Evolutionary conservation across 2,888 invertebrate species (phyloP).

Genomic region (Drosophila koepferae): DNA sequence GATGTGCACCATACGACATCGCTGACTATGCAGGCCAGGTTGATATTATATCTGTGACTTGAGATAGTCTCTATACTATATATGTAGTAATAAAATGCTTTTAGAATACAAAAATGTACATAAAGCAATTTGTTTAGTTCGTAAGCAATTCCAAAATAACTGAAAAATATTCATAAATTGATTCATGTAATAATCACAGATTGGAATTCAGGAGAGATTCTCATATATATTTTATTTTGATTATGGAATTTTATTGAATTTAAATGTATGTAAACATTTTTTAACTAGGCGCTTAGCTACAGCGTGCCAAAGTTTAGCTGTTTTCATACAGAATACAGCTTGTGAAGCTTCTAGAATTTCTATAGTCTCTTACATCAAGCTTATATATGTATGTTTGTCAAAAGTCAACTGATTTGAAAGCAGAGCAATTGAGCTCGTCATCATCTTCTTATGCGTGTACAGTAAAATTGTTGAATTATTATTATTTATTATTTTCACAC

Average conservation of each 20-base stretch:
- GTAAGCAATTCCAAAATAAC: too few species aligned
- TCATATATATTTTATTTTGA: too few species aligned
- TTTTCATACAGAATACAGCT: background rate
- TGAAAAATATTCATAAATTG: too few species aligned
- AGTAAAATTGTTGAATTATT: background rate
- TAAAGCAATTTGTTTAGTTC: too few species aligned
- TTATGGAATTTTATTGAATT: too few species aligned
- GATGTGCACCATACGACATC: slow-evolving; percentile 42
- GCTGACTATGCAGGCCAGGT: slow-evolving; percentile 1
- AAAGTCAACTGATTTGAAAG: background rate
- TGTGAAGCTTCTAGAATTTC: background rate
- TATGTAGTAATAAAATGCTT: background rate
- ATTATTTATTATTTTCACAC: background rate
- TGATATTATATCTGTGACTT: background rate
- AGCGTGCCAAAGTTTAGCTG: background rate
- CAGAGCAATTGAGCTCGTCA: background rate
- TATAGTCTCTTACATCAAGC: background rate
- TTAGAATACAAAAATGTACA: background rate
- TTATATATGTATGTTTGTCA: background rate
- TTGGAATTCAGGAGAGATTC: too few species aligned
- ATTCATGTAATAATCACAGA: too few species aligned
- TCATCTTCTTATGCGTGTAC: background rate
- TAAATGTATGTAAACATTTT: too few species aligned
- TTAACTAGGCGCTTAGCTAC: too few species aligned
- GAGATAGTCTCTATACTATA: background rate